These are phyloP conservation scores for Temnothorax unifasciatus DNA, from an alignment of 2,888 invertebrate genomes.

Conservation along the genomic window DNA sequence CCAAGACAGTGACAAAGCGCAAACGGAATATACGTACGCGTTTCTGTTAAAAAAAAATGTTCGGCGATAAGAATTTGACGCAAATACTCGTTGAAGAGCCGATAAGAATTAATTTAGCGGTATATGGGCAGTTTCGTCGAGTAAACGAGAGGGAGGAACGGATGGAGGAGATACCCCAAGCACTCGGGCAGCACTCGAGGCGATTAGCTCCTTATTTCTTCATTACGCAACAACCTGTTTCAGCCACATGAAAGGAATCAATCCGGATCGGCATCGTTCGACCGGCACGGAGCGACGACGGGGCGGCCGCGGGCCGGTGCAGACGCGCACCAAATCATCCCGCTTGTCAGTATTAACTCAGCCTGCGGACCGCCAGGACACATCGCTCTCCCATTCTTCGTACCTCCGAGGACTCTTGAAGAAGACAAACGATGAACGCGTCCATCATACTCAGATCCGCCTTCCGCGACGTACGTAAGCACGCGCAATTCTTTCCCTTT, in stretches of 20 bases:
- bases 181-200: neutral
- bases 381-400: neutral
- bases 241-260: neutral
- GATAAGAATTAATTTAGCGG: conserved; percentile 2
- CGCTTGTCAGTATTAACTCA: conserved; percentile 53
- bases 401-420: neutral
- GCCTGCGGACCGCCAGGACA: conserved; percentile 32
- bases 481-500: neutral
- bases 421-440: conserved; percentile 47
- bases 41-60: neutral
- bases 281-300: neutral
- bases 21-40: neutral
- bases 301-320: neutral
- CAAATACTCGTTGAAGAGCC: neutral
- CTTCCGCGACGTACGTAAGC: conserved; percentile 62
- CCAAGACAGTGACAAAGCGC: neutral
- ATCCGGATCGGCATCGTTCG: neutral
- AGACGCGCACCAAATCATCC: conserved; percentile 35
- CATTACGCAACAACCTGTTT: conserved; percentile 70
- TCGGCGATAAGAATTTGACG: neutral
- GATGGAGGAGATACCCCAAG: neutral
- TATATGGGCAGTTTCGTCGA: neutral
- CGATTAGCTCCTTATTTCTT: conserved; percentile 52
- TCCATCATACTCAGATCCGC: conserved; percentile 40
- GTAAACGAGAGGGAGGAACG: neutral